Evolutionary conservation across 2,888 invertebrate species (phyloP).

Genomic region (Sinohyriopsis cumingii): DNA sequence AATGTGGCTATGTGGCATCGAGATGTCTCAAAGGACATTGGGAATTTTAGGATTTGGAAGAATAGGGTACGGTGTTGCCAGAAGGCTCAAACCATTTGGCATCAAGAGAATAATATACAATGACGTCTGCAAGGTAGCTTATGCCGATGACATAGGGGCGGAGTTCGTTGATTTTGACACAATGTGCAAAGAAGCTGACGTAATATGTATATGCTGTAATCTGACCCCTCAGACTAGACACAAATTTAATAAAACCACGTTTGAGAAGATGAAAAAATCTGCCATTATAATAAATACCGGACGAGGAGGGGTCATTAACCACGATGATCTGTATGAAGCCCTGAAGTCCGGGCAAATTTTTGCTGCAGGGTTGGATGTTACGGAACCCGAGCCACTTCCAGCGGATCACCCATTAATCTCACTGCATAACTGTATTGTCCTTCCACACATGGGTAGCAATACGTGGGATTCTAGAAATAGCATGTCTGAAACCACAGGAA

Average conservation of each 20-base stretch:
- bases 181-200: slow-evolving; percentile 84
- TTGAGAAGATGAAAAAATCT: slow-evolving; percentile 87
- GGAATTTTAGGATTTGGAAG: slow-evolving; percentile 69
- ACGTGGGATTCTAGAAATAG: slow-evolving; percentile 82
- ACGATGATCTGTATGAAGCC: slow-evolving; percentile 84
- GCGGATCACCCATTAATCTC: slow-evolving; percentile 82
- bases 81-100: slow-evolving; percentile 50
- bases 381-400: slow-evolving; percentile 91
- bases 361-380: slow-evolving; percentile 93
- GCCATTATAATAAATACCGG: slow-evolving; percentile 91
- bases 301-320: slow-evolving; percentile 79
- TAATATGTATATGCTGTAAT: slow-evolving; percentile 86
- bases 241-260: slow-evolving; percentile 85
- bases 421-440: slow-evolving; percentile 85
- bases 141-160: slow-evolving; percentile 77
- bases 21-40: slow-evolving; percentile 83
- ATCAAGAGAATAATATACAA: slow-evolving; percentile 39
- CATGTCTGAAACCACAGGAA: slow-evolving; percentile 84
- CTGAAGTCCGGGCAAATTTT: slow-evolving; percentile 81
- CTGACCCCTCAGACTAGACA: slow-evolving; percentile 84
- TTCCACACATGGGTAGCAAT: slow-evolving; percentile 92
- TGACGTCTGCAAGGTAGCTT: slow-evolving; percentile 36
- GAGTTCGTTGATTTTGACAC: slow-evolving; percentile 81
- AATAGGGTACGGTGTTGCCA: slow-evolving; percentile 61
- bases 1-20: slow-evolving; percentile 90